phyloP scores from a whole-genome alignment of 2,888 invertebrate genomes.

The Oxyteleia sp. region DNA sequence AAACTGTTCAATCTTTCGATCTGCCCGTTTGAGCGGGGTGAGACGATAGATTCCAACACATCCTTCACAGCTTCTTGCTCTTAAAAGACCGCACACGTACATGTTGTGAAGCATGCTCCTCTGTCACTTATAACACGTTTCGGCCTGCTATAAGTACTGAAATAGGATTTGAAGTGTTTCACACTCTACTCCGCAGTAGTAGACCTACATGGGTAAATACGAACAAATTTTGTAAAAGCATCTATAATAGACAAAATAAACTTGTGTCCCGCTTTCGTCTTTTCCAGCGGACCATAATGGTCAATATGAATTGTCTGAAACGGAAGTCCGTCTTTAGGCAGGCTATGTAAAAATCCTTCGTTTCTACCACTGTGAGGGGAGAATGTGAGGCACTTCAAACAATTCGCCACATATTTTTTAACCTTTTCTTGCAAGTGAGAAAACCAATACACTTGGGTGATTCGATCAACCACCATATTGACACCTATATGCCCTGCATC shows the following conservation, averaged over 20 bases:
- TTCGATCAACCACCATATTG: conserved; percentile 48
- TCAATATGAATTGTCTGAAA: conserved; percentile 39
- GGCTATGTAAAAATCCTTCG: conserved; percentile 18
- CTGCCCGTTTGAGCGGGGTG: conserved; percentile 82
- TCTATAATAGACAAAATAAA: conserved; percentile 76
- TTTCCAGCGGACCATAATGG: no score
- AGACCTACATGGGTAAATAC: conserved; percentile 19
- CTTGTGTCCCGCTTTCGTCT: conserved; percentile 53
- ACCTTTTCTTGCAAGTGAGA: conserved; percentile 1
- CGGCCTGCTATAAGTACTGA: conserved; percentile 78
- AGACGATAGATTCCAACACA: conserved; percentile 77
- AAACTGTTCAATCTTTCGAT: conserved; percentile 81
- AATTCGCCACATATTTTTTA: conserved; percentile 5
- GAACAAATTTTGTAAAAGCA: conserved; percentile 66
- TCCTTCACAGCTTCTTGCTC: conserved; percentile 76
- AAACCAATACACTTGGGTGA: conserved; percentile 39
- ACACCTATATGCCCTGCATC: conserved; percentile 57
- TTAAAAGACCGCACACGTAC: conserved; percentile 80
- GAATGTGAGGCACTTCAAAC: conserved; percentile 6
- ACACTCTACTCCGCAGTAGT: conserved; percentile 75
- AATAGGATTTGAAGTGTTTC: conserved; percentile 78
- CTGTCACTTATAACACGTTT: conserved; percentile 81
- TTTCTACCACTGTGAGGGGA: neutral
- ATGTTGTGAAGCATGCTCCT: conserved; percentile 82
- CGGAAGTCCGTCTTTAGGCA: neutral